phyloP scores from a whole-genome alignment of 2,888 invertebrate species.

The Agelastica alni region DNA sequence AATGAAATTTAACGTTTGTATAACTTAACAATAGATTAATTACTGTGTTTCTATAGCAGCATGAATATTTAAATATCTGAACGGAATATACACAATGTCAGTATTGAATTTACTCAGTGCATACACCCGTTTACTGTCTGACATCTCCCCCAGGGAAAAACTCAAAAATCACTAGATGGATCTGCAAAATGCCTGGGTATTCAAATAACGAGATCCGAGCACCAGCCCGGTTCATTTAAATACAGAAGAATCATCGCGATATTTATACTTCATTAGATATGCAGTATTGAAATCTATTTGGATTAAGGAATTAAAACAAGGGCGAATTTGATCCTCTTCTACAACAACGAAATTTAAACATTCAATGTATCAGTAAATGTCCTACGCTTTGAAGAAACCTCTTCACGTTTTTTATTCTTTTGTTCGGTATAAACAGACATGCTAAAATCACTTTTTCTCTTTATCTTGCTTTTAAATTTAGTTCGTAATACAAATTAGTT shows the following conservation, averaged over 20 bases:
- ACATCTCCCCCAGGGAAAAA: conserved; percentile 38
- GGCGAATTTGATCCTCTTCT: no score
- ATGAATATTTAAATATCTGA: conserved; percentile 56
- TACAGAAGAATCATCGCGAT: conserved; percentile 25
- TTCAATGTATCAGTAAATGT: no score
- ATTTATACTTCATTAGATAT: conserved; percentile 25
- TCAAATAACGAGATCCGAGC: conserved; percentile 23
- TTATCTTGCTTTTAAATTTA: no score
- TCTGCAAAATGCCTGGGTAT: conserved; percentile 32
- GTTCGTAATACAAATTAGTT: no score
- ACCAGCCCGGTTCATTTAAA: conserved; percentile 23
- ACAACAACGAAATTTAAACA: no score
- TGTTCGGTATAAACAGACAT: no score
- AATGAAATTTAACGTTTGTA: conserved; percentile 57
- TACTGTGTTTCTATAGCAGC: conserved; percentile 56
- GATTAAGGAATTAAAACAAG: conserved; percentile 15
- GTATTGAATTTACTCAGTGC: conserved; percentile 53
- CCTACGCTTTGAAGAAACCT: no score
- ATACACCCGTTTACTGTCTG: conserved; percentile 43
- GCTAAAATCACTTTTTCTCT: no score
- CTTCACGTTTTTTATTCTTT: no score
- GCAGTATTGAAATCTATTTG: conserved; percentile 13
- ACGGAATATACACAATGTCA: conserved; percentile 55
- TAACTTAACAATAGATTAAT: conserved; percentile 59
- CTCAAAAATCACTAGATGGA: conserved; percentile 43